Percentiles rank a stretch among this genome's conserved stretches.
Evolutionary conservation across 2,113 vertebrate species (phyloP).

Genomic region (Muntiacus reevesi): DNA sequence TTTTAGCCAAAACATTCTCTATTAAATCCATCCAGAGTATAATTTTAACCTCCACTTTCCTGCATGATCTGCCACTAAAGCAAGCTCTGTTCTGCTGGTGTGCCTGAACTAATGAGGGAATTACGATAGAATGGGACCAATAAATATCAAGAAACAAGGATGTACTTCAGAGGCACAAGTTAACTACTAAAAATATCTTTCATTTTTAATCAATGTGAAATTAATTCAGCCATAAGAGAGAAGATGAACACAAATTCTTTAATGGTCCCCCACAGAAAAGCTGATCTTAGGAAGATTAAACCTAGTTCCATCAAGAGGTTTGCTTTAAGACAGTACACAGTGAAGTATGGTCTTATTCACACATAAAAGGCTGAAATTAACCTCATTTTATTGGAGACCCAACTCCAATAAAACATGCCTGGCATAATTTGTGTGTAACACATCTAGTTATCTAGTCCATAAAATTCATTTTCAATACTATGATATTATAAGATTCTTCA

Average conservation of each 20-base stretch:
- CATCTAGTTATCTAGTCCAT: not conserved
- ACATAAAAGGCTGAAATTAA: conserved; percentile 10
- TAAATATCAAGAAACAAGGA: conserved; percentile 27
- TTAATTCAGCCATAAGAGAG: not conserved
- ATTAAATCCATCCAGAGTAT: not conserved
- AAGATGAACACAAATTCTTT: not conserved
- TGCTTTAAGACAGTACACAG: not conserved
- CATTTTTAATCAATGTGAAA: not conserved
- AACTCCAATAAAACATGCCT: not conserved
- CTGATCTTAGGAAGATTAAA: not conserved
- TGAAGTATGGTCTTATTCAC: not conserved
- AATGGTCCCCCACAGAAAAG: not conserved
- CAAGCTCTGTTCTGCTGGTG: not conserved
- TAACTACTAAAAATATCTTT: not conserved
- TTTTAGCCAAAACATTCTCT: not conserved
- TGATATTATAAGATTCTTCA: not conserved
- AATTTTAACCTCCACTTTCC: not conserved
- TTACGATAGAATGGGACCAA: not conserved
- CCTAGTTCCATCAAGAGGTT: not conserved
- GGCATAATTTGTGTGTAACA: not conserved
- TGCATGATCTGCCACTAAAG: not conserved
- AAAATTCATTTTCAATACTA: not conserved
- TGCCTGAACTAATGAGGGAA: not conserved
- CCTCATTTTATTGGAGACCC: conserved; percentile 9
- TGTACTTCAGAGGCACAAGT: not conserved